These are phyloP conservation scores for Acleris laterana DNA, from an alignment of 2,888 invertebrate species.

Conservation along the genomic window DNA sequence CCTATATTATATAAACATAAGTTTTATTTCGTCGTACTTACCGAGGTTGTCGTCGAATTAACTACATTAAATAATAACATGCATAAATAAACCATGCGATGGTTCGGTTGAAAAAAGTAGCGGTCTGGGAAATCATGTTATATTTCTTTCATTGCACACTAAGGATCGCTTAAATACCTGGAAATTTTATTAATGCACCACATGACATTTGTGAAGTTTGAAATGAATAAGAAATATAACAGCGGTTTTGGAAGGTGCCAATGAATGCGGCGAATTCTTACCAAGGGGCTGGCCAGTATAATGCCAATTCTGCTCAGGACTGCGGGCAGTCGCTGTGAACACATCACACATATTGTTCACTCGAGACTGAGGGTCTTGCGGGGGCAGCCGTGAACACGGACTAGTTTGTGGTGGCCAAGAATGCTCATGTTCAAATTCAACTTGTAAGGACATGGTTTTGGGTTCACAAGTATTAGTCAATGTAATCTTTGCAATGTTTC, in stretches of 20 bases:
- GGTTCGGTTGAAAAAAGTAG: conserved; percentile 22
- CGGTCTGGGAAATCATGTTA: conserved; percentile 26
- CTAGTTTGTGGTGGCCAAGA: conserved; percentile 78
- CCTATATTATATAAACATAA: not conserved
- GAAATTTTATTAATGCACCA: not conserved
- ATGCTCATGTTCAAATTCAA: conserved; percentile 13
- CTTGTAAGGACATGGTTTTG: conserved; percentile 9
- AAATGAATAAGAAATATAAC: conserved; percentile 65
- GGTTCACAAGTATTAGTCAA: conserved; percentile 6
- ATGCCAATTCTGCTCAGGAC: conserved; percentile 98
- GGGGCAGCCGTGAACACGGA: conserved; percentile 76
- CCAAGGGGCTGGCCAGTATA: conserved; percentile 97
- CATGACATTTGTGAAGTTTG: not conserved
- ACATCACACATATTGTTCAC: conserved; percentile 87
- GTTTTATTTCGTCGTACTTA: conserved; percentile 13
- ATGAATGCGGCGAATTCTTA: conserved; percentile 87
- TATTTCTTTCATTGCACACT: conserved; percentile 29
- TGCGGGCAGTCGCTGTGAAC: conserved; percentile 96
- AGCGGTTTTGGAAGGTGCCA: conserved; percentile 74
- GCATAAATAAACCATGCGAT: conserved; percentile 30
- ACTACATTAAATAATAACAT: conserved; percentile 18
- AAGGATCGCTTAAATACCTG: not conserved
- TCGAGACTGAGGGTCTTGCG: conserved; percentile 78
- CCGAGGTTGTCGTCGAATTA: not conserved
- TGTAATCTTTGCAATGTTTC: conserved; percentile 80